A percentile compares a stretch with the other conserved stretches of the same genome.
These are phyloP conservation scores for Zhuqinia jingwanae DNA, from an alignment of 2,888 invertebrate genomes.

Conservation along the genomic window DNA sequence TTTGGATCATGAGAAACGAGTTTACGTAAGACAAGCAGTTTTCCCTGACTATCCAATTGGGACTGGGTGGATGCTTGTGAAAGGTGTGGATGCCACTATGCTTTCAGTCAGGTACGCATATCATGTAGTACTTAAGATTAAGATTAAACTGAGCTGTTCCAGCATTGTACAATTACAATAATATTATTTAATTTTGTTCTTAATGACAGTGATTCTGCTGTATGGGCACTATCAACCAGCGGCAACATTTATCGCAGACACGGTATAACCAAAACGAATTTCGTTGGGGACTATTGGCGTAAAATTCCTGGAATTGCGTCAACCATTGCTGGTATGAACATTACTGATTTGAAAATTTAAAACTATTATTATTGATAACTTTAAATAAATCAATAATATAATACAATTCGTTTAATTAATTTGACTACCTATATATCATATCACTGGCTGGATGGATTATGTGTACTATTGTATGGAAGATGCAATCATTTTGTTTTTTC, in stretches of 20 bases:
- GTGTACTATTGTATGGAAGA: too few species aligned
- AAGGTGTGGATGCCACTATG: constrained; percentile 81
- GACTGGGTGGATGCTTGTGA: constrained; percentile 82
- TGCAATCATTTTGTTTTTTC: too few species aligned
- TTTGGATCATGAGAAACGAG: constrained; percentile 81
- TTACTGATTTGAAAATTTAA: too few species aligned
- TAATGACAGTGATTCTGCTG: constrained; percentile 81
- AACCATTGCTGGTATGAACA: constrained; percentile 21
- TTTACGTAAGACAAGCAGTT: constrained; percentile 82
- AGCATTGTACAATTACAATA: too few species aligned
- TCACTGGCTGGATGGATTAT: too few species aligned
- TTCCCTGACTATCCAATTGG: constrained; percentile 82
- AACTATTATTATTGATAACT: too few species aligned
- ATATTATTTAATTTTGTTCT: too few species aligned
- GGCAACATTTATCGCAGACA: constrained; percentile 81
- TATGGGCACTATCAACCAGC: constrained; percentile 82
- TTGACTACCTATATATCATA: too few species aligned
- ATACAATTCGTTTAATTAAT: too few species aligned
- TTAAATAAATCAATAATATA: too few species aligned
- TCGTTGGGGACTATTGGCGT: constrained; percentile 82
- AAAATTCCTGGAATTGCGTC: constrained; percentile 80
- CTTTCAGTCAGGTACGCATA: constrained; percentile 63
- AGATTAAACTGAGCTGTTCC: too few species aligned
- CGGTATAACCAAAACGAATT: constrained; percentile 82
- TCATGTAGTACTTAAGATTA: too few species aligned